Evolutionary conservation across 2,113 vertebrate genomes (phyloP), one percentile per base, ranked within the genome.

Genomic region (Motacilla alba): DNA sequence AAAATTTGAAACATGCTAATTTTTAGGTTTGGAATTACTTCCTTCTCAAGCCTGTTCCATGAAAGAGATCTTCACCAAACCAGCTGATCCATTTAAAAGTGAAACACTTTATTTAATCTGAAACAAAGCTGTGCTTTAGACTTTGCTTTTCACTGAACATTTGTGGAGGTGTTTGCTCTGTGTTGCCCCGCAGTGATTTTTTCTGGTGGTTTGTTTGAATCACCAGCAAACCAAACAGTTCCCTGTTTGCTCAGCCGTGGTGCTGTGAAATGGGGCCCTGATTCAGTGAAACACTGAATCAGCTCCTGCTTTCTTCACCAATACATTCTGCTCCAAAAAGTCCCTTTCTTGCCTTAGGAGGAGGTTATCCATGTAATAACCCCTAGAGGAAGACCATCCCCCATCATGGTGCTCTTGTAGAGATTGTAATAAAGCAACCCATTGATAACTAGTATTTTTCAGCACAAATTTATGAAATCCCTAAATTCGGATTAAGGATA

Each of bases 171-270:
- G 39, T 95, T 95, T 93, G 83, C 87, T 89, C 43, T 89, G 66
- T 53, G 58, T 64, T 81, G 84, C 90, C 81, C 70, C 4, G 8
- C 55, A 64, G 84, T 82, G 74, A 64, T 94, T 94, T 91, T 89
- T 91, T 87, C 74, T 91, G 55, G 66, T 63, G 73, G 70, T 49
- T 91, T 93, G 64, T 93, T 89, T 96, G 91, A 84, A 58, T 85
- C 78, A 15, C 47, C 78, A 82, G 84, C 82, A 95, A 95, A 91
- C 62, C 74, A 91, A 96, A 95, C 84, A 94, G 67, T 39, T 75
- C 70, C 62, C 62, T 78, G 81, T 96, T 96, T 96, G 90, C 95
- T 93, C 87, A 93, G 93, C 93, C 70, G 7, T 30, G 47, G 39
- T 1, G 1, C 83, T 74, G 56, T 1, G 39, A 75, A 77, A 39